Base-by-base conservation (phyloP, 2,797 vertebrate genomes). In the Geotrypetes seraphini region DNA sequence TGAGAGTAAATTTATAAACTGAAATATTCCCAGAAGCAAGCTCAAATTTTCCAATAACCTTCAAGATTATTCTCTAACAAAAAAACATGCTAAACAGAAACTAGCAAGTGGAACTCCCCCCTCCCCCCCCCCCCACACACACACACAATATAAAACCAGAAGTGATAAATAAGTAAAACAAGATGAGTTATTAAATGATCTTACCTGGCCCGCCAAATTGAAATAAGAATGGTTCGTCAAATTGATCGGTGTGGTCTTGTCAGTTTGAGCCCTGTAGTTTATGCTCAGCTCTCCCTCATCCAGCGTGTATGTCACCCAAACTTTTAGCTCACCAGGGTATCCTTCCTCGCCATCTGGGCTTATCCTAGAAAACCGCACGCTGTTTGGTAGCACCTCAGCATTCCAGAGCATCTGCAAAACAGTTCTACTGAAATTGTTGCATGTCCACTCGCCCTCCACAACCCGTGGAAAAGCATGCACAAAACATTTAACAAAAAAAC, bases 201-300 rank as follows among this genome's bases (percentile, higher is more conserved):
- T 71, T 62, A 96, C 95, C 75, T 95, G 88, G 55, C 92, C 91
- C 11, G 83, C 82, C 16, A 99, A 69, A 69, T 97, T 98, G 65
- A 99, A 97, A 54, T 97, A 99, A 0, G 91, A 64, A 3, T 98
- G 95, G 64, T 97, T 98, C 39, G 95, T 95, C 44, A 98, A 72
- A 64, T 62, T 99, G 60, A 98, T 50, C 2, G 90, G 91, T 1
- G 95, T 97, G 1, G 79, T 84, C 65, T 76, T 84, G 47, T 59
- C 89, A 26, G 78, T 75, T 28, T 68, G 63, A 3, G 90, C 92
- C 40, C 40, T 63, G 36, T 92, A 98, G 39, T 85, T 85, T 62
- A 88, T 61, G 15, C 57, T 52, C 4, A 98, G 68, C 17, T 86
- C 86, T 40, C 71, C 60, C 1, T 74, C 86, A 14, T 71, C 68